phyloP scores from a whole-genome alignment of 1,140 invertebrate genomes.

The Pinna nobilis region DNA sequence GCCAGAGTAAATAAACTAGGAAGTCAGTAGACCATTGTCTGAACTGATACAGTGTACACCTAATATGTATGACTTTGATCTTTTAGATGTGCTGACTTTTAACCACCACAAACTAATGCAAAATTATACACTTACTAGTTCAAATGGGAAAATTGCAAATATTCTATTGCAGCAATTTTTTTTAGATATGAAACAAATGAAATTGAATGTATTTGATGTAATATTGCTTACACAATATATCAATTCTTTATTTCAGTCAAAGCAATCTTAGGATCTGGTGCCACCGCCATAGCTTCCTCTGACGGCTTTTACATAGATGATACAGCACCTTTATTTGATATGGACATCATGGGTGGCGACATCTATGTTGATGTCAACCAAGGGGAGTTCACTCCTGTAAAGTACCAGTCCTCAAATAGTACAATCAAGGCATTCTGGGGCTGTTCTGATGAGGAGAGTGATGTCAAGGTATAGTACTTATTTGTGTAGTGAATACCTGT shows the following conservation, averaged over 20 bases:
- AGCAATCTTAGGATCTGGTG: constrained; percentile 50
- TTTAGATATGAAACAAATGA: background rate
- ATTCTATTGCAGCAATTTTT: background rate
- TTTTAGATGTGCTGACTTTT: too few relatives aligned
- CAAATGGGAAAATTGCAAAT: too few relatives aligned
- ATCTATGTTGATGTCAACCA: constrained; percentile 52
- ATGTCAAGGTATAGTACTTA: constrained; percentile 38
- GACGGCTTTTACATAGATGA: constrained; percentile 51
- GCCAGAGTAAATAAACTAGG: too few relatives aligned
- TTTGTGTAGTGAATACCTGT: background rate
- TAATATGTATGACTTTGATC: too few relatives aligned
- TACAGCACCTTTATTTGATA: constrained; percentile 45
- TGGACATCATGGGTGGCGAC: constrained; percentile 24
- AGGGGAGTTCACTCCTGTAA: constrained; percentile 47
- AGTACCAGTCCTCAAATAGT: constrained; percentile 47
- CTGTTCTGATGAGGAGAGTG: constrained; percentile 54
- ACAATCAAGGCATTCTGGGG: constrained; percentile 52
- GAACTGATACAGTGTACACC: too few relatives aligned
- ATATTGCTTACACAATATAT: background rate
- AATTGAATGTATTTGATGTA: background rate
- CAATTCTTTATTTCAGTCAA: constrained; percentile 35
- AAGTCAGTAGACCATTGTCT: too few relatives aligned
- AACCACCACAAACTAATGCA: too few relatives aligned
- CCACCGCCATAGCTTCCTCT: constrained; percentile 33
- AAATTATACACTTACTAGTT: too few relatives aligned